Conservation (phyloP, 2,113 vertebrate genomes). For the Salvator merianae region DNA sequence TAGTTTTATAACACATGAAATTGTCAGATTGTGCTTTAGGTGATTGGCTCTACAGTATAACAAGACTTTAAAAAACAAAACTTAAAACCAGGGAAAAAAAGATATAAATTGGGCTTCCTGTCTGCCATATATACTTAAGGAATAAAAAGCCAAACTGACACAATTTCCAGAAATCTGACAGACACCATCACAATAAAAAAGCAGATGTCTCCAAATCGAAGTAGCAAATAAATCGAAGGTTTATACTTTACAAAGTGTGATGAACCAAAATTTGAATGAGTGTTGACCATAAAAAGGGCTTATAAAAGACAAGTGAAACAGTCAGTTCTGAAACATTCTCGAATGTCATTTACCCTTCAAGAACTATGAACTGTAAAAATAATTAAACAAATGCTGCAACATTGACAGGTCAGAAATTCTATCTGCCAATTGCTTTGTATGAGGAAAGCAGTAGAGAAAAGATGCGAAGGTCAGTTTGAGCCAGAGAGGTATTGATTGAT, state of each 20-base stretch:
- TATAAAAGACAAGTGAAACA: conserved; percentile 14
- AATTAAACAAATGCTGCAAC: conserved; percentile 5
- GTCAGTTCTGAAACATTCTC: background rate
- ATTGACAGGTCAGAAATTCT: conserved; percentile 15
- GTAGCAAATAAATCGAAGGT: conserved; percentile 39
- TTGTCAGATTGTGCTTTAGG: conserved; percentile 68
- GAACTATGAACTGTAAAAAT: background rate
- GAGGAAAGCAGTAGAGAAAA: background rate
- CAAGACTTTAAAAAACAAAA: conserved; percentile 12
- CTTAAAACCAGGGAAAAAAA: conserved; percentile 54
- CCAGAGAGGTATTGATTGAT: background rate
- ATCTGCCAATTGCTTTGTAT: conserved; percentile 13
- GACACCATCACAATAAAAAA: conserved; percentile 14
- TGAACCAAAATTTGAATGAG: background rate
- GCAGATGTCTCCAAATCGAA: conserved; percentile 16
- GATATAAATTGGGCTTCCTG: conserved; percentile 57
- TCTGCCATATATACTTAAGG: conserved; percentile 50
- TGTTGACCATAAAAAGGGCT: conserved; percentile 12
- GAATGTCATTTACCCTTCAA: background rate
- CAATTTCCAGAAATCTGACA: conserved; percentile 46
- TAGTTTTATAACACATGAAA: conserved; percentile 63
- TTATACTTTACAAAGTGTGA: conserved; percentile 32
- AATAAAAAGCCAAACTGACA: conserved; percentile 58
- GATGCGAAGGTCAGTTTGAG: background rate
- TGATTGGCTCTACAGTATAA: conserved; percentile 67